phyloP scores from a whole-genome alignment of 2,113 vertebrate species.

The Acrocephalus arundinaceus region DNA sequence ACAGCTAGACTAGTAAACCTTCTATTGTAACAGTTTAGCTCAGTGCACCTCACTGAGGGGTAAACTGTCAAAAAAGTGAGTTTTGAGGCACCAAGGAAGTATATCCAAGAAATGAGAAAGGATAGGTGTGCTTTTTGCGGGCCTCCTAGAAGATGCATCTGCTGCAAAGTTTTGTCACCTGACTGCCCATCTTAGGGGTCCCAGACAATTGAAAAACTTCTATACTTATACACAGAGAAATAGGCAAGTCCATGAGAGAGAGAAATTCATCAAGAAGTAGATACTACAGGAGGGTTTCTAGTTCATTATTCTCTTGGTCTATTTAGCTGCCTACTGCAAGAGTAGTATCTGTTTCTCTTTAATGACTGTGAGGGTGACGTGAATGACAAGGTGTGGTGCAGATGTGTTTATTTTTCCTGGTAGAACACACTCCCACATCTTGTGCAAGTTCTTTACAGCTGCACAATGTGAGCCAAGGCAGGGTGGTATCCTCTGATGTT shows the following conservation, averaged over 20 bases:
- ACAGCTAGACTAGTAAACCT: background rate
- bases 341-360: background rate
- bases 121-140: background rate
- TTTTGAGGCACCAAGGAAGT: background rate
- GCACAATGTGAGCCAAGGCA: background rate
- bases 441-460: background rate
- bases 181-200: background rate
- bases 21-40: background rate
- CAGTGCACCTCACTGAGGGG: background rate
- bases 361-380: background rate
- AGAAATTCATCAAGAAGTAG: background rate
- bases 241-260: background rate
- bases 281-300: background rate
- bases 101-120: background rate
- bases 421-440: background rate
- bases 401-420: rapidly evolving
- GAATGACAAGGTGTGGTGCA: background rate
- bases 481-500: background rate
- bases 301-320: background rate
- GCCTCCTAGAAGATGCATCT: background rate
- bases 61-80: background rate
- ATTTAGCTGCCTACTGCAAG: background rate
- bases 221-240: background rate
- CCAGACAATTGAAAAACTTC: background rate
- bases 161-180: background rate